Base-by-base conservation (phyloP, 2,113 vertebrate species). In the Anarhynchus alexandrinus region DNA sequence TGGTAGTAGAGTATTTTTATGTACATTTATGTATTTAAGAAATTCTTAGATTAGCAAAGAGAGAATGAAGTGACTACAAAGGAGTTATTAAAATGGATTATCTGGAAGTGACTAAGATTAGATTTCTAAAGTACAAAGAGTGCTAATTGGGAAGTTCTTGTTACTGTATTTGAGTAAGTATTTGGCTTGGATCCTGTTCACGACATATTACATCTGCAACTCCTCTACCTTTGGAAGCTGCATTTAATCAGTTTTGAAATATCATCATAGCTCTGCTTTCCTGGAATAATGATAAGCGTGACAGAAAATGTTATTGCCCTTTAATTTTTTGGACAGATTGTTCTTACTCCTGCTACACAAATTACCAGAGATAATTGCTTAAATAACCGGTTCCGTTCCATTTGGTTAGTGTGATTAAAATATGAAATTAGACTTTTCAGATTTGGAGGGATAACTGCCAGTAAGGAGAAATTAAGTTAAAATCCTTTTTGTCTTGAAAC, bases 351-450 rank as follows among this genome's bases (percentile, higher is more conserved):
- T 72, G 54, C 82, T 69, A 40, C n/a, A 64, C 26, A 81, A 52
- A 73, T 91, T 61, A 77, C 27, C 36, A 70, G 51, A 77, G 26
- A 26, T 69, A 82, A 47, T 58, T 88, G 72, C 47, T 79, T 65
- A 65, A 90, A 61, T 25, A 77, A 42, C 7, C 23, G 58, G 12
- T 55, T 47, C 15, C 0, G 0, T 81, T 88, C 71, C 27, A 51
- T 90, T 90, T 84, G 49, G 15, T 80, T 93, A 80, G 9, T 34
- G 11, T 45, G 47, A 94, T 76, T 76, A 82, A 61, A 95, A 79
- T 45, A 59, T 2, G 58, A 89, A 78, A 88, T 70, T 23, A 74
- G 36, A 57, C 29, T 70, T 94, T 45, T 18, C 25, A 15, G 61
- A 38, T 62, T 64, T 72, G 19, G 25, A 6, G 55, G 73, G 36